Conservation (phyloP, 2,888 invertebrate genomes). For the Drosophila tripunctata region DNA sequence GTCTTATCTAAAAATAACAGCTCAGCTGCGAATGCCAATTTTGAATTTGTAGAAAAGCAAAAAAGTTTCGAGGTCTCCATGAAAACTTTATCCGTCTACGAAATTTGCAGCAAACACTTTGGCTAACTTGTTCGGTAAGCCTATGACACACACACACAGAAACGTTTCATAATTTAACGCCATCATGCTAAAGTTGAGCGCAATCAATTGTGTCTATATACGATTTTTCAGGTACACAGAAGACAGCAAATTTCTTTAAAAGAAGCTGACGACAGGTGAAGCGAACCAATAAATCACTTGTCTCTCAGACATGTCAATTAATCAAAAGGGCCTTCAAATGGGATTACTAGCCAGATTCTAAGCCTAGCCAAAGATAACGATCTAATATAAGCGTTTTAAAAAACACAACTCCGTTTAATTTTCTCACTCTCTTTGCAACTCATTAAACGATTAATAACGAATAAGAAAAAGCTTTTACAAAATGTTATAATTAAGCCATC, state of each 20-base stretch:
- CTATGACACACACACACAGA: slow-evolving; percentile 19
- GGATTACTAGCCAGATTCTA: slow-evolving; percentile 2
- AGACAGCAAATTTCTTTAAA: slow-evolving; percentile 16
- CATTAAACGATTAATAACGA: slow-evolving; percentile 51
- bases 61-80: slow-evolving; percentile 45
- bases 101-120: slow-evolving; percentile 44
- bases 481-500: slow-evolving; percentile 62
- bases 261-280: slow-evolving; percentile 41
- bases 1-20: slow-evolving; percentile 66
- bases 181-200: slow-evolving; percentile 54
- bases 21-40: slow-evolving; percentile 53
- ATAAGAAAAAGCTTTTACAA: slow-evolving; percentile 27
- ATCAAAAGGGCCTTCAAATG: slow-evolving; percentile 49
- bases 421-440: not conserved
- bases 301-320: slow-evolving; percentile 44
- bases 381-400: slow-evolving; percentile 5
- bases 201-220: slow-evolving; percentile 55
- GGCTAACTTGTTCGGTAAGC: slow-evolving; percentile 33
- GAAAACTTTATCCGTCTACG: slow-evolving; percentile 58
- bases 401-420: not conserved
- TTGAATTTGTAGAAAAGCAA: slow-evolving; percentile 32
- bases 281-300: slow-evolving; percentile 61
- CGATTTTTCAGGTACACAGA: not conserved
- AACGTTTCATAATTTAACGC: not conserved
- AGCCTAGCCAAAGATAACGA: not conserved